These are phyloP conservation scores for Leuciscus waleckii DNA, from an alignment of 2,797 vertebrate genomes.

Conservation along the genomic window DNA sequence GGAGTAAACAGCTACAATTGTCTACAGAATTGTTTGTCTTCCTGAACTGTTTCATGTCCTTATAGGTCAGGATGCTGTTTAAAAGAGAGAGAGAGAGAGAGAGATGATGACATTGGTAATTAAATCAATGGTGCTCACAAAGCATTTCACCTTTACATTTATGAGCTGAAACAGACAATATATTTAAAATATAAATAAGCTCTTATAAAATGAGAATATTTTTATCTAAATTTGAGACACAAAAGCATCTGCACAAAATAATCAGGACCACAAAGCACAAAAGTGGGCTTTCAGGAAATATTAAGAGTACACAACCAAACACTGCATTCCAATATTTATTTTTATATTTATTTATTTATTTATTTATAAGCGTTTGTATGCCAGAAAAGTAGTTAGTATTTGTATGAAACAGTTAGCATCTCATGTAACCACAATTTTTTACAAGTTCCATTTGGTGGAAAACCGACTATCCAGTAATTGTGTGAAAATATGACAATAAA, in stretches of 20 bases:
- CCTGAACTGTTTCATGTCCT: conserved; percentile 22
- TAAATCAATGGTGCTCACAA: not conserved
- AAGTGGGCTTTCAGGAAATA: not conserved
- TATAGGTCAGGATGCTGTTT: not conserved
- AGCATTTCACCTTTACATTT: not conserved
- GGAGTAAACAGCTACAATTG: conserved; percentile 20
- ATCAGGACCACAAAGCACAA: not conserved
- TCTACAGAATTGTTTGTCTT: conserved; percentile 28
- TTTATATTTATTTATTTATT: too few relatives aligned
- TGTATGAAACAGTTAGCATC: not conserved
- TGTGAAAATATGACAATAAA: not conserved
- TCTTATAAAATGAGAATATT: not conserved
- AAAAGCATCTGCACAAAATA: conserved; percentile 6
- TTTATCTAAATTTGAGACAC: not conserved
- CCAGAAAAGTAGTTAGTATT: not conserved
- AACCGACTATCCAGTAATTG: not conserved
- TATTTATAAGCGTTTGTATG: not conserved
- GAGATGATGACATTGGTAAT: not conserved
- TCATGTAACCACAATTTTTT: not conserved
- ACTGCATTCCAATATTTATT: not conserved
- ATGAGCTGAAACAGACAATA: not conserved
- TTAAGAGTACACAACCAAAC: not conserved
- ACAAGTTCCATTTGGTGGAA: not conserved
- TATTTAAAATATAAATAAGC: not conserved
- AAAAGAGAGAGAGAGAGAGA: conserved; percentile 4